Percentiles rank a stretch among this genome's conserved stretches.
These are phyloP conservation scores for Chrysogorgia sp. DNA, from an alignment of 92 coral and sea anemone species.

Conservation along the genomic window DNA sequence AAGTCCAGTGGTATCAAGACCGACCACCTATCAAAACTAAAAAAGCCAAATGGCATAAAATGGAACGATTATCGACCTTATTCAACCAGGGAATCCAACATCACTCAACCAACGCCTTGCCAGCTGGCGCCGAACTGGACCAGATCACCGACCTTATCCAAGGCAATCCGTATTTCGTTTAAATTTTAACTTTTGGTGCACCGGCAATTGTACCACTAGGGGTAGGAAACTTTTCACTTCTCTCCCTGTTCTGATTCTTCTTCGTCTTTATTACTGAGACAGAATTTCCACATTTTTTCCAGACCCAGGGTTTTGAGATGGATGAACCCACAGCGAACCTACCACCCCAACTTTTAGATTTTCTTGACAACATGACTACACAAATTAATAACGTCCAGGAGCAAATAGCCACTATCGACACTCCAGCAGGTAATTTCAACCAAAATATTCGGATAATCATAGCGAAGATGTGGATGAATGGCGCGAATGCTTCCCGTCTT, in stretches of 20 bases:
- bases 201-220: background rate
- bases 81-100: no score
- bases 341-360: background rate
- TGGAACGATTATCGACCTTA: no score
- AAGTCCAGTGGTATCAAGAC: background rate
- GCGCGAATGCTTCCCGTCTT: background rate
- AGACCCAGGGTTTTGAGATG: background rate
- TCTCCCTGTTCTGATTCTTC: background rate
- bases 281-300: background rate
- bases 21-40: background rate
- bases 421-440: background rate
- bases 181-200: background rate
- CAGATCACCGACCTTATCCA: background rate
- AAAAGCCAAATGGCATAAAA: no score
- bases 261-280: background rate
- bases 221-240: background rate
- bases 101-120: background rate
- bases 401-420: background rate
- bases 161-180: background rate
- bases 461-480: background rate
- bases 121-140: conserved; percentile 2
- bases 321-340: background rate
- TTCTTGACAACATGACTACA: background rate
- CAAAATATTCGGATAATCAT: background rate
- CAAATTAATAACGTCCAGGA: background rate